A percentile compares a stretch with the other conserved stretches of the same genome.
These are phyloP conservation scores for Dasypus novemcinctus DNA, from an alignment of 2,113 vertebrate genomes.

Conservation along the genomic window DNA sequence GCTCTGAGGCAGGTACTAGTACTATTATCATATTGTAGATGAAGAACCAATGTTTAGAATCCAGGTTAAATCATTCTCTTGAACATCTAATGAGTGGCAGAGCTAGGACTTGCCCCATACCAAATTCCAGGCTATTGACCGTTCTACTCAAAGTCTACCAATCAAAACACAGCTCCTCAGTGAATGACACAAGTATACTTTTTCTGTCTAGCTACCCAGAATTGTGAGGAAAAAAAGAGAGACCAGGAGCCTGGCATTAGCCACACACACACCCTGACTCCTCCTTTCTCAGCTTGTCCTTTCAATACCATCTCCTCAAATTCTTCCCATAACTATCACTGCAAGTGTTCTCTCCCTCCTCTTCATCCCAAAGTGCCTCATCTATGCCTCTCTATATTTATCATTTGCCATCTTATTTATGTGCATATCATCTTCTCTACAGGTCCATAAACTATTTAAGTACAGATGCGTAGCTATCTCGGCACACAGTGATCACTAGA, in stretches of 20 bases:
- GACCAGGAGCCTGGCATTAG: background rate
- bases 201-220: background rate
- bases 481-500: background rate
- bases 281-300: background rate
- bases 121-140: background rate
- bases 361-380: background rate
- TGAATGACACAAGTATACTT: background rate
- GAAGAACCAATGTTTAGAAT: background rate
- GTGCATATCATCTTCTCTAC: too few species aligned
- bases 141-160: background rate
- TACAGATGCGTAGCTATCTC: background rate
- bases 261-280: fast-evolving
- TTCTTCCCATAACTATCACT: background rate
- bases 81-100: background rate
- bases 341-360: background rate
- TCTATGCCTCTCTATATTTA: fast-evolving
- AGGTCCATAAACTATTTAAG: background rate
- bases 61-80: background rate
- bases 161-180: background rate
- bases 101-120: background rate
- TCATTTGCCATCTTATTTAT: background rate
- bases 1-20: background rate
- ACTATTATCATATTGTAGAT: background rate
- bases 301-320: background rate
- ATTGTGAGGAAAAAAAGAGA: background rate